These are phyloP conservation scores for Phymatocera aterrima DNA, from an alignment of 2,888 invertebrate genomes.

Conservation along the genomic window DNA sequence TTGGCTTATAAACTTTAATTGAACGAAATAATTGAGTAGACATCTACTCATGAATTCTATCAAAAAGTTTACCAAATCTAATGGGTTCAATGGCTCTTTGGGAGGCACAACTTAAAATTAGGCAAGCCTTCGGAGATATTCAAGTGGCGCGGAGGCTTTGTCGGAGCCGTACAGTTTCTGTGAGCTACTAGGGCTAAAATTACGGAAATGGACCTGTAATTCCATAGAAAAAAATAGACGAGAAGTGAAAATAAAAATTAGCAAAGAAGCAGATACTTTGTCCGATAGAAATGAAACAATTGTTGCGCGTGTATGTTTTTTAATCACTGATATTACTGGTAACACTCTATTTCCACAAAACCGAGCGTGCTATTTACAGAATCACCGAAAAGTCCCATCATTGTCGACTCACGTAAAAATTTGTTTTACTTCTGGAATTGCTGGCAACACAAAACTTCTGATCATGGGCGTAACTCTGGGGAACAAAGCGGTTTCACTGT, in stretches of 20 bases:
- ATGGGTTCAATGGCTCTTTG: not conserved
- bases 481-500: not conserved
- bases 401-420: not conserved
- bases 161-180: not conserved
- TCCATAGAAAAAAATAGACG: no score
- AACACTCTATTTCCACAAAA: no score
- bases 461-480: not conserved
- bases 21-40: not conserved
- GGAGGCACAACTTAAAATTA: not conserved
- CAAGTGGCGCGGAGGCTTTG: not conserved
- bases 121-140: not conserved
- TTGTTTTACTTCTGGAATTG: not conserved
- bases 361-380: not conserved
- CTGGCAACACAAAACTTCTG: not conserved
- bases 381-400: not conserved
- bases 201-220: no score
- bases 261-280: no score
- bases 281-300: no score
- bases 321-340: no score
- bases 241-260: no score
- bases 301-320: no score
- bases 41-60: slow-evolving; percentile 19
- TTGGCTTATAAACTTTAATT: not conserved
- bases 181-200: no score
- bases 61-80: slow-evolving; percentile 7